Evolutionary conservation across 2,113 vertebrate species (phyloP).

Genomic region (Astur gentilis): DNA sequence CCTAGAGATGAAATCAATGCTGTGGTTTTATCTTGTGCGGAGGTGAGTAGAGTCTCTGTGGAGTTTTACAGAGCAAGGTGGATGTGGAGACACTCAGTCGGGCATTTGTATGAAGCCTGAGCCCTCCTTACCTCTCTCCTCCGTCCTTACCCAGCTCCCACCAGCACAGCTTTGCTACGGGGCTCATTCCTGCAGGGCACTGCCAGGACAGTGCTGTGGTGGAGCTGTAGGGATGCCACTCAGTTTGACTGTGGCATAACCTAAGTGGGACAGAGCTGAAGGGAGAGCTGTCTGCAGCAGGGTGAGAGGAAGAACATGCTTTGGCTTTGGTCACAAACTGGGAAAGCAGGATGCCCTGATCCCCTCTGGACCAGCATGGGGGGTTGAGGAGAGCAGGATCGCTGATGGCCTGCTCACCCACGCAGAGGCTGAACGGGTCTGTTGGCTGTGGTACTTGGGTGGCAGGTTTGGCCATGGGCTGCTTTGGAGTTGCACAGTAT

Average conservation of each 20-base stretch:
- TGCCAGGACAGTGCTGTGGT: too few species aligned
- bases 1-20: neutral
- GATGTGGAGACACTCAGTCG: fast-evolving
- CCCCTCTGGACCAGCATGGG: fast-evolving
- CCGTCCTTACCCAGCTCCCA: neutral
- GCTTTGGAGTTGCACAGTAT: neutral
- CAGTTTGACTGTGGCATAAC: fast-evolving
- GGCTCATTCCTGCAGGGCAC: neutral
- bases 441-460: neutral
- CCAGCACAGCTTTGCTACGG: neutral
- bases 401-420: fast-evolving
- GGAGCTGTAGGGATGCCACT: neutral
- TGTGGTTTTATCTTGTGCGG: neutral
- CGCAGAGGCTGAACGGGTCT: neutral
- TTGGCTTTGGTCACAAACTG: fast-evolving
- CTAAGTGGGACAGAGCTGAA: neutral
- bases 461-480: neutral
- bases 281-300: neutral
- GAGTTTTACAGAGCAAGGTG: neutral
- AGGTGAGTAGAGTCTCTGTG: neutral
- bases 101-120: neutral
- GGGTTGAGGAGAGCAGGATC: neutral
- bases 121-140: neutral
- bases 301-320: neutral
- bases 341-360: fast-evolving